These are phyloP conservation scores for Notolabrus celidotus DNA, from an alignment of 2,797 vertebrate genomes.

Conservation along the genomic window DNA sequence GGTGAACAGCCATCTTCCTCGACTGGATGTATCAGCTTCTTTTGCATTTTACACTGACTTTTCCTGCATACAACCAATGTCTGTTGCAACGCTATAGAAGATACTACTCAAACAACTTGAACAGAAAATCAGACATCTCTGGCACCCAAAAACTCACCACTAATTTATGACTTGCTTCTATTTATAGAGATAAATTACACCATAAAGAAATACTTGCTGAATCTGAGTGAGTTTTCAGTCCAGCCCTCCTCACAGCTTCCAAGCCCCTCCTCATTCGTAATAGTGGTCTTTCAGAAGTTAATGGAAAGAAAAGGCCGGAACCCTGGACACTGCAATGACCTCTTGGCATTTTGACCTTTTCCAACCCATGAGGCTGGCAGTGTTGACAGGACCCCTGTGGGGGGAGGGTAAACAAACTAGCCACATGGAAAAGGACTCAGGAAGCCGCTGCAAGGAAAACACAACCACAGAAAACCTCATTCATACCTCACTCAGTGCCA, in stretches of 20 bases:
- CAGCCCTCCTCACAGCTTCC: background rate
- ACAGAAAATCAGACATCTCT: too few relatives aligned
- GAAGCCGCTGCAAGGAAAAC: slow-evolving; percentile 32
- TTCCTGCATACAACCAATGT: too few relatives aligned
- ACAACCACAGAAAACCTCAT: slow-evolving; percentile 5
- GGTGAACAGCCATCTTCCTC: too few relatives aligned
- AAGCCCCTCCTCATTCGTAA: slow-evolving; percentile 30
- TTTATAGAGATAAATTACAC: too few relatives aligned
- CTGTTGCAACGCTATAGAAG: too few relatives aligned
- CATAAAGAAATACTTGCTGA: too few relatives aligned
- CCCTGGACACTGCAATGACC: slow-evolving; percentile 51
- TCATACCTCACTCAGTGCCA: slow-evolving; percentile 4
- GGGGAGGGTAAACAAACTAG: slow-evolving; percentile 67
- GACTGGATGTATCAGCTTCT: too few relatives aligned
- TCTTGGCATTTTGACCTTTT: slow-evolving; percentile 61
- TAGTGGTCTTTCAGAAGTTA: background rate
- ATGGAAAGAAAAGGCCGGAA: slow-evolving; percentile 30
- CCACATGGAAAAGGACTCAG: slow-evolving; percentile 49
- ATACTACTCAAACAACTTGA: too few relatives aligned
- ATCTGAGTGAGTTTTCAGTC: background rate
- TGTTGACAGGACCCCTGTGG: slow-evolving; percentile 71
- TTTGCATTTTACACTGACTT: too few relatives aligned
- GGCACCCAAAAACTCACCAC: too few relatives aligned
- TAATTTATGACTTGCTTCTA: too few relatives aligned
- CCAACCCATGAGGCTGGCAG: slow-evolving; percentile 34